These are phyloP conservation scores for Monomorium pharaonis DNA, from an alignment of 1,140 invertebrate genomes.

Conservation along the genomic window DNA sequence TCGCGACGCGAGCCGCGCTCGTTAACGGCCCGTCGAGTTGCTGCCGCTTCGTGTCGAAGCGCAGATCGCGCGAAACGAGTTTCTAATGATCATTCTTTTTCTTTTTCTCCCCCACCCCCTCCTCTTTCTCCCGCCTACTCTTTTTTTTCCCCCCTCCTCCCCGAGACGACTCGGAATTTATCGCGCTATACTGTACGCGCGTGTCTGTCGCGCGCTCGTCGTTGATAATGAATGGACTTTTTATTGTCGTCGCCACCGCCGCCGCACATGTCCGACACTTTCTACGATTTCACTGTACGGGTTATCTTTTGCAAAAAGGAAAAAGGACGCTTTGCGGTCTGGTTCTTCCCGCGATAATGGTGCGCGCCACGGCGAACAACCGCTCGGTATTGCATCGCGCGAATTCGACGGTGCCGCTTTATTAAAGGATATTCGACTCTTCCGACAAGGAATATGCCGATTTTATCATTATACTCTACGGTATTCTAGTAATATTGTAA, in stretches of 20 bases:
- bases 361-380: neutral
- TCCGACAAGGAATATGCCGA: no score
- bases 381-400: neutral
- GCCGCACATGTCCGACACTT: slow-evolving; percentile 53
- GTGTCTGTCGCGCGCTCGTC: slow-evolving; percentile 29
- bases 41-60: slow-evolving; percentile 49
- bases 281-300: slow-evolving; percentile 40
- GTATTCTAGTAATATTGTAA: no score
- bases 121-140: neutral
- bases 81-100: slow-evolving; percentile 53
- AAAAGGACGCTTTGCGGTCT: slow-evolving; percentile 42
- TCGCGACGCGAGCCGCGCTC: slow-evolving; percentile 33
- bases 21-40: slow-evolving; percentile 43
- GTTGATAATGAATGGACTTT: slow-evolving; percentile 66
- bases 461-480: no score
- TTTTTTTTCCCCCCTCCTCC: neutral
- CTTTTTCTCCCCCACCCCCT: neutral
- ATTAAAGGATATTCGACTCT: neutral
- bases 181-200: slow-evolving; percentile 39
- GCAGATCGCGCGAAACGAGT: slow-evolving; percentile 58
- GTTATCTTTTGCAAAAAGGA: neutral
- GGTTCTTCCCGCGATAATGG: neutral
- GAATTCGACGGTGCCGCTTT: neutral
- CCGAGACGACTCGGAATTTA: slow-evolving; percentile 47
- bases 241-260: slow-evolving; percentile 53